Evolutionary conservation across 2,113 vertebrate species (phyloP), one percentile per base, ranked within the genome.

Genomic region (Morone chrysops): DNA sequence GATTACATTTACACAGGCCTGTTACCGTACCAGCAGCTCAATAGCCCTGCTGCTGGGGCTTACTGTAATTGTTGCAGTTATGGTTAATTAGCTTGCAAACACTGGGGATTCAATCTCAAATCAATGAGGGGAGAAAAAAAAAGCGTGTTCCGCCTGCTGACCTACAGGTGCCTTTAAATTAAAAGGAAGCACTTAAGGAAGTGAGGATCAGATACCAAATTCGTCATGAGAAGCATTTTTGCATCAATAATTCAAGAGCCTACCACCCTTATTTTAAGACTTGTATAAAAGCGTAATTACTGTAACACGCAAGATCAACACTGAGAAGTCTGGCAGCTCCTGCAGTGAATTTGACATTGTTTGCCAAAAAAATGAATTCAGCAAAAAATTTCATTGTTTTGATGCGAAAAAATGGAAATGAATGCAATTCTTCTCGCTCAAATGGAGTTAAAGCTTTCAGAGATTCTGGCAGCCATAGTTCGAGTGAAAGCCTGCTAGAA

Each of bases 11-110:
- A 66, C 62, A 82, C 31, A 45, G 73, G 75, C 65, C 80, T 84
- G 67, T 70, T 70, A 72, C 62, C 11, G 54, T 69, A 88, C 63
- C 66, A 41, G 59, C 71, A 66, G 84, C 82, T 89, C 90, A 66
- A 89, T 72, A 73, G 70, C 41, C 18, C 63, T 51, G 75, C 76
- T 78, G 75, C 86, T 80, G 2, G 48, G 56, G 89, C 87, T 92
- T 78, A 87, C 66, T 77, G 80, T 82, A 89, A 90, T 91, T 87
- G 70, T 81, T 83, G 79, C 82, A 86, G 82, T 91, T 83, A 91
- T 83, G 86, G 78, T 71, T 92, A 91, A 91, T 92, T 90, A 90
- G 78, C 70, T 75, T 71, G 63, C 76, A 81, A 88, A 81, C 67
- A 71, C 82, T 59, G 68, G 85, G 40, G 75, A 91, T 87, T 89